Evolutionary conservation across 2,888 invertebrate species (phyloP).

Genomic region (Spisula solida): DNA sequence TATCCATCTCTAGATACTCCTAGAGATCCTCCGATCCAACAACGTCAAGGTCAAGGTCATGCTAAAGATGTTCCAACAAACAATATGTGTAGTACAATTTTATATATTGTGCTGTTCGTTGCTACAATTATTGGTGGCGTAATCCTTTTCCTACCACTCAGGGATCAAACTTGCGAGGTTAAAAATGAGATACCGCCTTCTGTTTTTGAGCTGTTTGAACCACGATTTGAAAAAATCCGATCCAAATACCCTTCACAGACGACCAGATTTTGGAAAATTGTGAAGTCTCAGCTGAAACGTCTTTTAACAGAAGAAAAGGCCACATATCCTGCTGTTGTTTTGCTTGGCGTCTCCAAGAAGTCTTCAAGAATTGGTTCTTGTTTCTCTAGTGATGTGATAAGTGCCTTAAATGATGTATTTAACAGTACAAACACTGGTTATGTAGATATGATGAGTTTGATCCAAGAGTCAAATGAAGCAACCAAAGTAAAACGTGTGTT

Average conservation of each 20-base stretch:
- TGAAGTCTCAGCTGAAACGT: constrained; percentile 71
- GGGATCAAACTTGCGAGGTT: neutral
- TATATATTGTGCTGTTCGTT: neutral
- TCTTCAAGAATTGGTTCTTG: constrained; percentile 65
- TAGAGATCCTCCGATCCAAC: neutral
- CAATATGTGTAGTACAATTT: neutral
- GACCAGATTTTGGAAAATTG: constrained; percentile 75
- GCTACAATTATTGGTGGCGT: neutral
- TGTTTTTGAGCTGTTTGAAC: constrained; percentile 39
- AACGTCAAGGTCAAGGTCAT: neutral
- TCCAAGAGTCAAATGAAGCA: constrained; percentile 16
- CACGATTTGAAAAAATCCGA: constrained; percentile 66
- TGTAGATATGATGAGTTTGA: constrained; percentile 61
- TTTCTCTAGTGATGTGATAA: constrained; percentile 72
- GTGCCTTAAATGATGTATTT: constrained; percentile 58
- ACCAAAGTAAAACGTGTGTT: constrained; percentile 73
- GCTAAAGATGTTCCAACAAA: neutral
- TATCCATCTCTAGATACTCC: neutral
- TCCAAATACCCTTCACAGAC: constrained; percentile 72
- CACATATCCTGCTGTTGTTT: constrained; percentile 77
- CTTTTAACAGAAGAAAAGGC: constrained; percentile 72
- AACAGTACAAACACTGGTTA: constrained; percentile 44
- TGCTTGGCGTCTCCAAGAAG: constrained; percentile 73
- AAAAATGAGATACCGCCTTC: neutral
- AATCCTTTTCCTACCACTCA: neutral